These are phyloP conservation scores for Montipora cactus DNA, from an alignment of 64 coral and sea anemone species.

Conservation along the genomic window DNA sequence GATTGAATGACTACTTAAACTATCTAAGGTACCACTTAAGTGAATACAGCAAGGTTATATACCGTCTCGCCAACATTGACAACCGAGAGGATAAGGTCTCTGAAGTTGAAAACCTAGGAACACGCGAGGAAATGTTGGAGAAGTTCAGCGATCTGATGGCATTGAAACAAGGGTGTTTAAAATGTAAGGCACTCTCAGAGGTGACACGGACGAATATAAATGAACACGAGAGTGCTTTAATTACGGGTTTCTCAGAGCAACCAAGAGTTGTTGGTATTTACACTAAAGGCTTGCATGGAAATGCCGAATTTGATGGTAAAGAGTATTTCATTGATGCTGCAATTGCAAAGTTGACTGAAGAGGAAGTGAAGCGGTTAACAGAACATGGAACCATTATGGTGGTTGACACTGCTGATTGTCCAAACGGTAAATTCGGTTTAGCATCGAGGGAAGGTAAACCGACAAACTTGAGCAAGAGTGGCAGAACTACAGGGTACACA, in stretches of 20 bases:
- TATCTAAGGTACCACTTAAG: background rate
- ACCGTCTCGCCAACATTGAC: background rate
- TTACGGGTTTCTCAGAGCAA: background rate
- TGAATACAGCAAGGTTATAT: background rate
- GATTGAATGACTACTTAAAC: background rate
- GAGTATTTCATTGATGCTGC: conserved; percentile 28
- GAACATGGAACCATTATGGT: background rate
- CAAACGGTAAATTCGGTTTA: background rate
- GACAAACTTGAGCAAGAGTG: background rate
- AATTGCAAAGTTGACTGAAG: background rate
- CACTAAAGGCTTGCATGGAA: background rate
- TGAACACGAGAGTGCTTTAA: background rate
- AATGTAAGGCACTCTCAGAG: background rate
- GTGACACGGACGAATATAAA: background rate
- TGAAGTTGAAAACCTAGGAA: background rate
- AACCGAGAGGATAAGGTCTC: background rate
- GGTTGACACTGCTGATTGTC: background rate
- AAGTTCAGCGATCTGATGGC: background rate
- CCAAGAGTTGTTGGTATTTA: background rate
- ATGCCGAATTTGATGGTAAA: background rate
- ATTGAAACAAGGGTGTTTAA: background rate
- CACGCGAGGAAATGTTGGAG: background rate
- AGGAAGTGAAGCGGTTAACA: background rate
- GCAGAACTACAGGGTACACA: conserved; percentile 7
- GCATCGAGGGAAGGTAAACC: background rate